These are phyloP conservation scores for Tetanocera ferruginea DNA, from an alignment of 2,888 invertebrate genomes.

Conservation along the genomic window DNA sequence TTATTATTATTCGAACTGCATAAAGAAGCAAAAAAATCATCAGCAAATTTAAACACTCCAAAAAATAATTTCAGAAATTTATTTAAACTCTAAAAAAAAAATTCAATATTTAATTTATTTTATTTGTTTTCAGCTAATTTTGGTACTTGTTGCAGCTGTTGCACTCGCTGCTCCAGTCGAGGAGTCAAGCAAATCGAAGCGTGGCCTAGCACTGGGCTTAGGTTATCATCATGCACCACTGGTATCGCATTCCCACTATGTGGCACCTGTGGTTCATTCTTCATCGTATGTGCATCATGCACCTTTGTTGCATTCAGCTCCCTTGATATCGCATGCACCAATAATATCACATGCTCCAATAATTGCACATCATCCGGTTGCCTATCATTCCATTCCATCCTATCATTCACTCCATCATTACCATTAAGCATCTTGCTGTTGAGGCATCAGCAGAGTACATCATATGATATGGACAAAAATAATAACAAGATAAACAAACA, in stretches of 20 bases:
- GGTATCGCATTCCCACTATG: conserved; percentile 58
- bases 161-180: conserved; percentile 59
- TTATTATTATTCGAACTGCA: too few species aligned
- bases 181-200: conserved; percentile 59
- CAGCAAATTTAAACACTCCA: too few species aligned
- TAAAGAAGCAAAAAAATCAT: too few species aligned
- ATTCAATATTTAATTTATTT: too few species aligned
- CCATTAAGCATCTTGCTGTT: conserved; percentile 40
- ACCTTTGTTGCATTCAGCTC: conserved; percentile 55
- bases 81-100: too few species aligned
- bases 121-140: conserved; percentile 49
- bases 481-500: too few species aligned
- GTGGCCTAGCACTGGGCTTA: conserved; percentile 61
- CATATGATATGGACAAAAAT: not conserved
- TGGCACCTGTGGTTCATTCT: conserved; percentile 57
- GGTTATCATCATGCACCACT: conserved; percentile 62
- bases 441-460: not conserved
- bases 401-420: conserved; percentile 61
- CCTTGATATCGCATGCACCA: conserved; percentile 57
- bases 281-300: conserved; percentile 48
- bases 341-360: conserved; percentile 53
- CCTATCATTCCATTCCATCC: conserved; percentile 58
- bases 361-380: conserved; percentile 50
- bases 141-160: conserved; percentile 50
- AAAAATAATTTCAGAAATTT: too few species aligned